A percentile compares a stretch with the other conserved stretches of the same genome.
These are phyloP conservation scores for Rhinopomastus cyanomelas DNA, from an alignment of 2,113 vertebrate genomes.

Conservation along the genomic window DNA sequence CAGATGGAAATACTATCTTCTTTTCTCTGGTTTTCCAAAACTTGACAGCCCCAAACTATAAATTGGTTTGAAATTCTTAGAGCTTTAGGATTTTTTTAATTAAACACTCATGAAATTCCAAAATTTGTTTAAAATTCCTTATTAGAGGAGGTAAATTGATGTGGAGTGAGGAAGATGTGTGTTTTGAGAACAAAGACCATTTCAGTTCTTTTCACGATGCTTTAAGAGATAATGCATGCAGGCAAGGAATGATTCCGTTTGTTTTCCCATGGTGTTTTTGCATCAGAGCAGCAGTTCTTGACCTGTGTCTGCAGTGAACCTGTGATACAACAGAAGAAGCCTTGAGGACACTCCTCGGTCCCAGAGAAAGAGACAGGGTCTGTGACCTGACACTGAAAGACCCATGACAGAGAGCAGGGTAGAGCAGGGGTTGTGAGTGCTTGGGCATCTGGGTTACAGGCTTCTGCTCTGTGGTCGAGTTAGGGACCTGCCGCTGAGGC, in stretches of 20 bases:
- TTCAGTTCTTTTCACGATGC: neutral
- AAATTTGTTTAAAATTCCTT: slow-evolving; percentile 1
- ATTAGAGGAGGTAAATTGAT: neutral
- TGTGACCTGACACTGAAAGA: neutral
- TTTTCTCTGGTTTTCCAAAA: neutral
- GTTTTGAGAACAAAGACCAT: slow-evolving; percentile 8
- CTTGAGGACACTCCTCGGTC: neutral
- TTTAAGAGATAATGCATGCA: neutral
- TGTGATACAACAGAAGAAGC: neutral
- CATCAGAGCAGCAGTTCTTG: neutral
- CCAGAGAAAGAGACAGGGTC: neutral
- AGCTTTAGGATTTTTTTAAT: too few species aligned
- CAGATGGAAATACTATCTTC: neutral
- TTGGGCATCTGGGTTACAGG: neutral
- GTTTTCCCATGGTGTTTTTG: neutral
- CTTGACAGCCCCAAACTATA: neutral
- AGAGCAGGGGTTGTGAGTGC: neutral
- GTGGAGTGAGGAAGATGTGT: neutral
- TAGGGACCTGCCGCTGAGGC: neutral
- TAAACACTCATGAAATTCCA: too few species aligned
- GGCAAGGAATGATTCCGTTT: neutral
- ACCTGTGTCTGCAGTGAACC: neutral
- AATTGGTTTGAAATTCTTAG: too few species aligned
- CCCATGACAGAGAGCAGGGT: neutral
- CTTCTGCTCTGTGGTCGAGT: neutral